phyloP scores from a whole-genome alignment of 2,888 invertebrate genomes.

The Sisyra terminalis region DNA sequence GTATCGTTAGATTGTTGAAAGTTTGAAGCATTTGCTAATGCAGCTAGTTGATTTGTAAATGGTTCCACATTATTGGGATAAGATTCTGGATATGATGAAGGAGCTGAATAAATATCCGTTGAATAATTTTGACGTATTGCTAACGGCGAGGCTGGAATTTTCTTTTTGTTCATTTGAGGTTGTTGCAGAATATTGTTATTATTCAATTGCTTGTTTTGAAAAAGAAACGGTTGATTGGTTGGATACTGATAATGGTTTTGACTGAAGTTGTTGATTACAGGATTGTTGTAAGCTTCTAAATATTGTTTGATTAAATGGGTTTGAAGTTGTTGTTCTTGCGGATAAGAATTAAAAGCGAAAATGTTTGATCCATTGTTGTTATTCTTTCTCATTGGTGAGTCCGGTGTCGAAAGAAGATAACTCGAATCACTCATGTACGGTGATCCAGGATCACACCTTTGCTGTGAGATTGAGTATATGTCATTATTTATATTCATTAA shows the following conservation, averaged over 20 bases:
- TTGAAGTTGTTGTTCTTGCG: constrained; percentile 15
- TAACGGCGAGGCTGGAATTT: constrained; percentile 18
- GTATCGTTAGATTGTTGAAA: neutral
- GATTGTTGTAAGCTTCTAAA: constrained; percentile 17
- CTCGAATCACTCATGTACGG: constrained; percentile 2
- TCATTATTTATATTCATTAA: neutral
- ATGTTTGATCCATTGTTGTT: neutral
- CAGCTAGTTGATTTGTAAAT: neutral
- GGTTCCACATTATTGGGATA: neutral
- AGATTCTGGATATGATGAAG: neutral
- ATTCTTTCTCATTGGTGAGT: constrained; percentile 7
- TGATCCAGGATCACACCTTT: constrained; percentile 7
- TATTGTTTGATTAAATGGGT: constrained; percentile 16
- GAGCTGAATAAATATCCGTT: neutral
- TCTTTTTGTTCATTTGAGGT: constrained; percentile 24
- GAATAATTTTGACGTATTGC: constrained; percentile 21
- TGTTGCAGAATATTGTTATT: constrained; percentile 18
- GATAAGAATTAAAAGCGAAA: constrained; percentile 6
- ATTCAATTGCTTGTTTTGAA: constrained; percentile 9
- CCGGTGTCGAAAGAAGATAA: constrained; percentile 2
- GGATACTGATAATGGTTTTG: constrained; percentile 5
- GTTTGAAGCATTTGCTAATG: neutral
- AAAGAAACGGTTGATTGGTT: constrained; percentile 7
- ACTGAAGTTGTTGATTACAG: constrained; percentile 19
- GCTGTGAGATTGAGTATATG: constrained; percentile 4